Percentiles rank a stretch among this genome's conserved stretches.
These are phyloP conservation scores for Chirona hameri DNA, from an alignment of 2,888 invertebrate species.

Conservation along the genomic window DNA sequence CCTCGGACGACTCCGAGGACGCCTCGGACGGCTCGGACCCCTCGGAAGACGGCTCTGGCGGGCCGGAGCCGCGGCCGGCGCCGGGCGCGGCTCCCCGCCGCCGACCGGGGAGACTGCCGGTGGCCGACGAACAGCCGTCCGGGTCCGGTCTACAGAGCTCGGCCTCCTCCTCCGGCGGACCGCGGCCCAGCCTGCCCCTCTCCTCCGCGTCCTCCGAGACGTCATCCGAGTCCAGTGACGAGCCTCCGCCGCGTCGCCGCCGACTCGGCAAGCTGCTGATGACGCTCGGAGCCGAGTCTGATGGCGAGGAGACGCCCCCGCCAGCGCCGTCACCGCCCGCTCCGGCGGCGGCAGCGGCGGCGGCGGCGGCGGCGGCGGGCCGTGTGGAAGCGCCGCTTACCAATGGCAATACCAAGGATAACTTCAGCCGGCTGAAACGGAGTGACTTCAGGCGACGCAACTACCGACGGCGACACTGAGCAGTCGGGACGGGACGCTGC, in stretches of 20 bases:
- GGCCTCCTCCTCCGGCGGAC: not conserved
- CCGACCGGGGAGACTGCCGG: not conserved
- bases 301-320: not conserved
- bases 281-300: not conserved
- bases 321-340: not conserved
- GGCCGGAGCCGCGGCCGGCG: not conserved
- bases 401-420: conserved; percentile 22
- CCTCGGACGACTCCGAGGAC: not conserved
- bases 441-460: not conserved
- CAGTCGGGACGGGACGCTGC: too few species aligned
- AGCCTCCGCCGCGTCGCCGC: not conserved
- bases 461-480: not conserved
- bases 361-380: too few species aligned
- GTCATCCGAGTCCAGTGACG: not conserved
- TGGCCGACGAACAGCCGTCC: not conserved
- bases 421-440: conserved; percentile 10
- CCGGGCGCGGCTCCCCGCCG: too few species aligned
- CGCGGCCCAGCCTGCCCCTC: not conserved
- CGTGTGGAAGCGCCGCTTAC: not conserved
- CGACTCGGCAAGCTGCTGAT: not conserved
- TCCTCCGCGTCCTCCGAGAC: not conserved
- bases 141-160: not conserved
- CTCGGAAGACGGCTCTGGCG: not conserved
- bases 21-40: not conserved
- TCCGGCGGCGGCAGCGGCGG: not conserved